phyloP scores from a whole-genome alignment of 2,797 vertebrate genomes.

The Oceanodroma leucorhoa region DNA sequence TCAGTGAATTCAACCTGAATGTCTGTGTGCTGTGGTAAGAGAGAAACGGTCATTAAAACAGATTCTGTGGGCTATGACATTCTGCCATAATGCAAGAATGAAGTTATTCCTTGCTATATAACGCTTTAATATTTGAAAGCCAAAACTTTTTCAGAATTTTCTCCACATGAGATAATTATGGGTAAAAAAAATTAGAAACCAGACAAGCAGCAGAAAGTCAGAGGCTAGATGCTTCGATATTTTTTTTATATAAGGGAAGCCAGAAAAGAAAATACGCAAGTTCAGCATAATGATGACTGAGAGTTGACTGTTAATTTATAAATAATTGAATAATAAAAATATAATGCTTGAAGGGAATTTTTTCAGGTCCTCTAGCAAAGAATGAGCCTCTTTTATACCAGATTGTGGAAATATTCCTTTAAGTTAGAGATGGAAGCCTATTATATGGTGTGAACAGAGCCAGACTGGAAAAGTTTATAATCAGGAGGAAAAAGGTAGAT shows the following conservation, averaged over 20 bases:
- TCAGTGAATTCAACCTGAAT: background rate
- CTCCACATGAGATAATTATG: background rate
- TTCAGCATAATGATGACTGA: background rate
- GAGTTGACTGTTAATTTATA: background rate
- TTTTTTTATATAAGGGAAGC: background rate
- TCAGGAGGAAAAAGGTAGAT: background rate
- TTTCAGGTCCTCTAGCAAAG: background rate
- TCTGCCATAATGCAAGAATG: background rate
- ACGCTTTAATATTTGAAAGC: background rate
- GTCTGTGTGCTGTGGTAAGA: background rate
- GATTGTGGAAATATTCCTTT: background rate
- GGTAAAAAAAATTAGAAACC: background rate
- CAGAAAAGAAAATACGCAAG: background rate
- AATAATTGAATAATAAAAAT: background rate
- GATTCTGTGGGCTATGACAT: background rate
- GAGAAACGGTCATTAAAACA: background rate
- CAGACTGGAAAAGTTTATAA: background rate
- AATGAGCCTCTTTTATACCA: background rate
- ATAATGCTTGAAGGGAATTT: background rate
- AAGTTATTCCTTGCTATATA: background rate
- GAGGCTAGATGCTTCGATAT: background rate
- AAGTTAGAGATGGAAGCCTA: background rate
- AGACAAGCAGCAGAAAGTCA: background rate
- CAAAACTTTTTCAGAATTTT: background rate
- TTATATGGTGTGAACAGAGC: background rate